Conservation (phyloP, 2,888 invertebrate genomes). For the Crepidodera aurea region DNA sequence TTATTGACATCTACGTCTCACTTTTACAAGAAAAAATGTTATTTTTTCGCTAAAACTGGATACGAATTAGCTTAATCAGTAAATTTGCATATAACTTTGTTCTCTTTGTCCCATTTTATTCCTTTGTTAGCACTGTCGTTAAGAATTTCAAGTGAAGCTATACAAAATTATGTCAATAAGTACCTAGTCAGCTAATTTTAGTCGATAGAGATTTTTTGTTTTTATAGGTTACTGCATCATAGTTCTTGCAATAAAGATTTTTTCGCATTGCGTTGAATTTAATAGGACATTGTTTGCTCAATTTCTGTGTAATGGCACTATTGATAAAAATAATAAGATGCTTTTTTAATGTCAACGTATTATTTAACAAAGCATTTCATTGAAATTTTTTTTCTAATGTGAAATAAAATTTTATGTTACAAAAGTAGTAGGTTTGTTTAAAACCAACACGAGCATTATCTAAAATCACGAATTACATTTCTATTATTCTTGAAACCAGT, state of each 20-base stretch:
- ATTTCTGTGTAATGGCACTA: not conserved
- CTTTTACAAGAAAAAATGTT: constrained; percentile 15
- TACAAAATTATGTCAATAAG: constrained; percentile 33
- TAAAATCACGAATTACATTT: too few relatives aligned
- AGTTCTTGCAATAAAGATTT: not conserved
- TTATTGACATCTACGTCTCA: constrained; percentile 54
- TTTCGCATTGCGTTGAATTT: constrained; percentile 5
- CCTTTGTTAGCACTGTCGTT: not conserved
- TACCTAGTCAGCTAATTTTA: constrained; percentile 29
- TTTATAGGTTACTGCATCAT: constrained; percentile 13
- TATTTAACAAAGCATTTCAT: too few relatives aligned
- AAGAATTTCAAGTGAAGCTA: constrained; percentile 32
- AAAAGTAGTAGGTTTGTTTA: too few relatives aligned
- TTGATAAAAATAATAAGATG: not conserved
- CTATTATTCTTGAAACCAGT: too few relatives aligned
- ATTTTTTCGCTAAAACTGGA: constrained; percentile 2
- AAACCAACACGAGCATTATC: too few relatives aligned
- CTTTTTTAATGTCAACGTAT: too few relatives aligned
- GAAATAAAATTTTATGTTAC: too few relatives aligned
- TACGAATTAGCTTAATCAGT: not conserved
- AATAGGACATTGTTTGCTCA: not conserved
- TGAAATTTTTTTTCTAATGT: too few relatives aligned
- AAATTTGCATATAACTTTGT: not conserved
- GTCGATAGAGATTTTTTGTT: constrained; percentile 24
- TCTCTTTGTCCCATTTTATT: not conserved